Conservation (phyloP, 2,113 vertebrate genomes). For the Lethenteron reissneri region DNA sequence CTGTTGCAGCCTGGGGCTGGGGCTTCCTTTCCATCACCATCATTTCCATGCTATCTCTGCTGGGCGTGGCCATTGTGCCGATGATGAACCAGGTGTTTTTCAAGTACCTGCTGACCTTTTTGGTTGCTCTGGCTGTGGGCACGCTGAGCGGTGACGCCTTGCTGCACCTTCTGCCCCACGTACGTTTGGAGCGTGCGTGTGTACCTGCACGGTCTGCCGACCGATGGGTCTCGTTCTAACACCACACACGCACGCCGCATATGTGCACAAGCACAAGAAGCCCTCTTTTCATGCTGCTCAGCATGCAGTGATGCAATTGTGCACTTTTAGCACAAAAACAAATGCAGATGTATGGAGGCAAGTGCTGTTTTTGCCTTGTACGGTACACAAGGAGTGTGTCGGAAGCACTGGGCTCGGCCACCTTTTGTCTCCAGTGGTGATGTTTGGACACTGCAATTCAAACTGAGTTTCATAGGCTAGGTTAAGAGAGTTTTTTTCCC, state of each 20-base stretch:
- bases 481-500: too few relatives aligned
- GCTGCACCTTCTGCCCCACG: constrained; percentile 83
- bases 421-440: too few relatives aligned
- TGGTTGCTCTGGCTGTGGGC: constrained; percentile 86
- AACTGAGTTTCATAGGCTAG: too few relatives aligned
- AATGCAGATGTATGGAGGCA: not conserved
- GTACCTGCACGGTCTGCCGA: not conserved
- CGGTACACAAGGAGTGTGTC: too few relatives aligned
- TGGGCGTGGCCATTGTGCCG: constrained; percentile 76
- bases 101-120: constrained; percentile 94
- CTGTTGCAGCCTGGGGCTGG: constrained; percentile 49
- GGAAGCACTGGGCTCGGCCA: too few relatives aligned
- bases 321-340: not conserved
- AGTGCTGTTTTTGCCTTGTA: too few relatives aligned
- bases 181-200: constrained; percentile 24
- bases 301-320: not conserved
- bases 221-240: too few relatives aligned
- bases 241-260: not conserved
- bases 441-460: too few relatives aligned
- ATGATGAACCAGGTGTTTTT: constrained; percentile 95
- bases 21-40: constrained; percentile 90
- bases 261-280: not conserved
- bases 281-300: not conserved
- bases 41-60: constrained; percentile 86
- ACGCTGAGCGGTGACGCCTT: constrained; percentile 92